Evolutionary conservation across 2,888 invertebrate species (phyloP).

Genomic region (Chloroclystis v-ata): DNA sequence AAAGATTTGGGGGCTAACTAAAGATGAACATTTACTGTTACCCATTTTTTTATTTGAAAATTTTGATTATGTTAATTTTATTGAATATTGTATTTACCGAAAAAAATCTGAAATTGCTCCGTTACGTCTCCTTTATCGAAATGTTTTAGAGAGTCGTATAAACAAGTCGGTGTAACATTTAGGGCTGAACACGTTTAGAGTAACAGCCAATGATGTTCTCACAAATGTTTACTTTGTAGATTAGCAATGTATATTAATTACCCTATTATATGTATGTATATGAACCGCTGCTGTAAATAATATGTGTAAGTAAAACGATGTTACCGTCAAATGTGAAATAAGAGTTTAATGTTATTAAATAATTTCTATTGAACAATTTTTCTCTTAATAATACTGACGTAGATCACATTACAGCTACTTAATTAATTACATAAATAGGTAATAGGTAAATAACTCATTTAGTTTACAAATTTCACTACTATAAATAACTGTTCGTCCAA

Average conservation of each 20-base stretch:
- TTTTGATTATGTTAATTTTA: too few relatives aligned
- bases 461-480: slow-evolving; percentile 18
- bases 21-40: too few relatives aligned
- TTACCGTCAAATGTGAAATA: slow-evolving; percentile 78
- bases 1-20: too few relatives aligned
- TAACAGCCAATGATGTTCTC: slow-evolving; percentile 10
- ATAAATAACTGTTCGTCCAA: slow-evolving; percentile 6
- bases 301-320: slow-evolving; percentile 77
- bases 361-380: slow-evolving; percentile 70
- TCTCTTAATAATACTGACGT: slow-evolving; percentile 75
- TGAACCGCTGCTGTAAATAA: slow-evolving; percentile 72
- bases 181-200: slow-evolving; percentile 4
- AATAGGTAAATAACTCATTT: slow-evolving; percentile 4
- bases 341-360: slow-evolving; percentile 79
- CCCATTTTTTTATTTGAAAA: too few relatives aligned
- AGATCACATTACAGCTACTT: slow-evolving; percentile 55
- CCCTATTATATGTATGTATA: slow-evolving; percentile 54
- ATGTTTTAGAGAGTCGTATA: slow-evolving; percentile 3
- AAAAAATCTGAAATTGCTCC: too few relatives aligned
- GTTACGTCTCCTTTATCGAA: slow-evolving; percentile 4
- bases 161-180: slow-evolving; percentile 8
- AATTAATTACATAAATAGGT: slow-evolving; percentile 10
- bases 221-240: slow-evolving; percentile 13
- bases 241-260: slow-evolving; percentile 29
- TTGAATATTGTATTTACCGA: not conserved